Base-by-base conservation (phyloP, 2,888 invertebrate genomes). In the Ennomos quercinarius region DNA sequence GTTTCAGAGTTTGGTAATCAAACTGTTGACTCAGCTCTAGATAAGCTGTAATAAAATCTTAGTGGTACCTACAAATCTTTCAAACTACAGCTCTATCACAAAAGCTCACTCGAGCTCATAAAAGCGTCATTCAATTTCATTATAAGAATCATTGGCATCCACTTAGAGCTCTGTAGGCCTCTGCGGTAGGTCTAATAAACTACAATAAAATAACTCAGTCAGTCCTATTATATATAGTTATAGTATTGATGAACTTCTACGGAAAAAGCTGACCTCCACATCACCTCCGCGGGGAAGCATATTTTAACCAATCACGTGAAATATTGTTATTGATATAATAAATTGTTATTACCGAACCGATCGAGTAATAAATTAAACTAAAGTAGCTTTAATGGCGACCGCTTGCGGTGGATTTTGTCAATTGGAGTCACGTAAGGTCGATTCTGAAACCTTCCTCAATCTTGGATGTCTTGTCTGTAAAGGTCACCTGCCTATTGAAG, bases 321-420 rank as follows among this genome's bases (percentile, higher is more conserved):
- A 65, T 64, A 67, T 61, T 61, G 64, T 63, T 69, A 67, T 64
- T 67, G 65, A 59, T 69, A 64, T 68, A 56, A 62, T 56, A n/a
- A n/a, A 52, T 49, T 64, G 62, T 69, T 69, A 69, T 64, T 63
- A 57, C 52, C 11, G n/a, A 42, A 52, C 61, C 49, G 47, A 66
- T 64, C 62, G 60, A 46, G 57, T 54, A 52, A 64, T 68, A 64
- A 64, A 66, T 63, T 64, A 59, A 41, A 37, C 57, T 54, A 63
- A 42, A 65, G 63, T 56, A 57, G 57, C 55, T 50, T 40, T 37
- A 39, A 39, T 44, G 59, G 57, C 35, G 59, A 64, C 58, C 57
- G 46, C 61, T 63, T 43, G 57, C 38, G 57, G 50, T 40, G 40
- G 50, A 40, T 52, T 55, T 52, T 61, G 44, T 52, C 60, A 52